Evolutionary conservation across 2,797 vertebrate genomes (phyloP).

Genomic region (Microctenopoma steveboyesi): DNA sequence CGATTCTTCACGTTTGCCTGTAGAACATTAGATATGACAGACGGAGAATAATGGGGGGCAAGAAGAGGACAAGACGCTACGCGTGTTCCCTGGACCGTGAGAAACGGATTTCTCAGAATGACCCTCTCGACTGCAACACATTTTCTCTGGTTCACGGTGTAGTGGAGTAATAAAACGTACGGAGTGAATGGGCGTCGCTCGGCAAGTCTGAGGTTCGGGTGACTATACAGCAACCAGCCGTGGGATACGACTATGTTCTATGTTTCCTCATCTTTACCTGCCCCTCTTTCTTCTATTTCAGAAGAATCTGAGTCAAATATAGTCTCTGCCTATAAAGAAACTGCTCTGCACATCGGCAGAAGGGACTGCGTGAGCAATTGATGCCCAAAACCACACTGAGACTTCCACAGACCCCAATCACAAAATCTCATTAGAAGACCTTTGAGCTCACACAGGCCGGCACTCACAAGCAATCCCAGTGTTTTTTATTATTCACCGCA

Average conservation of each 20-base stretch:
- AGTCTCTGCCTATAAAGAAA: constrained; percentile 22
- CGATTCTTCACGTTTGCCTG: constrained; percentile 39
- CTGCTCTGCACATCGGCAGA: constrained; percentile 30
- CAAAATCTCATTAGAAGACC: constrained; percentile 63
- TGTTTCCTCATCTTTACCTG: constrained; percentile 2
- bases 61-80: constrained; percentile 1
- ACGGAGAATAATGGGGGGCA: constrained; percentile 28
- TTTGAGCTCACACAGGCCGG: constrained; percentile 38
- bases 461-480: constrained; percentile 47
- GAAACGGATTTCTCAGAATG: constrained; percentile 26
- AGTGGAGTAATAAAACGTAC: constrained; percentile 18
- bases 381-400: constrained; percentile 20
- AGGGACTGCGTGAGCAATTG: constrained; percentile 12
- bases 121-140: constrained; percentile 24
- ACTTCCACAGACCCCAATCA: constrained; percentile 34
- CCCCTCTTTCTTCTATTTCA: constrained; percentile 19
- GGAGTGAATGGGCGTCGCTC: not conserved
- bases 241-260: not conserved
- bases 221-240: not conserved
- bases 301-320: constrained; percentile 24
- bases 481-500: constrained; percentile 65
- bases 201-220: not conserved
- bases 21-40: constrained; percentile 53
- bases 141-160: constrained; percentile 39
- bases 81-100: constrained; percentile 37